Conservation (phyloP, 2,113 vertebrate genomes). For the Hymenochirus boettgeri region DNA sequence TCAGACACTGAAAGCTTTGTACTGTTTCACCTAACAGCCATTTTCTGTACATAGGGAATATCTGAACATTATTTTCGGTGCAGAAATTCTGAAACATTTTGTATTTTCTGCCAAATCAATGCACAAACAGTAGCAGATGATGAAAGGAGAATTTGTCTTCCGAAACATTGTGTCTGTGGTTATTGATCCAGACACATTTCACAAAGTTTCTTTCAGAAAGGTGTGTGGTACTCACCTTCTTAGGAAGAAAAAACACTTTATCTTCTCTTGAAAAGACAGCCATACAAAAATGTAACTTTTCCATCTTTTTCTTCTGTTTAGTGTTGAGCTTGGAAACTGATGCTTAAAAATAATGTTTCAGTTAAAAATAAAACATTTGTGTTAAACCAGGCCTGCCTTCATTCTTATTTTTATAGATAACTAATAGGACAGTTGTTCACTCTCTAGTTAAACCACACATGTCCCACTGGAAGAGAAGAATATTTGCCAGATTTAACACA, state of each 20-base stretch:
- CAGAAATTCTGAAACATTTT: slow-evolving; percentile 25
- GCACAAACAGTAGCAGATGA: slow-evolving; percentile 29
- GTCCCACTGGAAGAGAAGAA: too few relatives aligned
- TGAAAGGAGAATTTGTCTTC: slow-evolving; percentile 39
- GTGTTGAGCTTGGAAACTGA: too few relatives aligned
- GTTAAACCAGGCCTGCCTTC: too few relatives aligned
- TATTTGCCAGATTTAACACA: too few relatives aligned
- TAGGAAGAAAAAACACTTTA: slow-evolving; percentile 8
- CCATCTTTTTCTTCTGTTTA: too few relatives aligned
- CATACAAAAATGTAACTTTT: too few relatives aligned
- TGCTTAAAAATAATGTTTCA: too few relatives aligned
- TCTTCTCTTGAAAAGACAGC: too few relatives aligned
- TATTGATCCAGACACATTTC: slow-evolving; percentile 38
- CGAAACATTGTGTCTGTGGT: slow-evolving; percentile 36
- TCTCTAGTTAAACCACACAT: too few relatives aligned
- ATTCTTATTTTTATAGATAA: too few relatives aligned
- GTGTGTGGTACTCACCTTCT: slow-evolving; percentile 10
- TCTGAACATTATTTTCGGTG: slow-evolving; percentile 22
- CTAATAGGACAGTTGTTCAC: too few relatives aligned
- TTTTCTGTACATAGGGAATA: slow-evolving; percentile 23
- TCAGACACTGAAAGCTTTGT: slow-evolving; percentile 25
- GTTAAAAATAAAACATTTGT: too few relatives aligned
- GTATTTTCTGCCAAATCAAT: slow-evolving; percentile 38
- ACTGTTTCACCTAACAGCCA: slow-evolving; percentile 8
- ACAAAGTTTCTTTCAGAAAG: slow-evolving; percentile 24